phyloP scores from a whole-genome alignment of 1,140 invertebrate species.

The Lucilia cuprina region DNA sequence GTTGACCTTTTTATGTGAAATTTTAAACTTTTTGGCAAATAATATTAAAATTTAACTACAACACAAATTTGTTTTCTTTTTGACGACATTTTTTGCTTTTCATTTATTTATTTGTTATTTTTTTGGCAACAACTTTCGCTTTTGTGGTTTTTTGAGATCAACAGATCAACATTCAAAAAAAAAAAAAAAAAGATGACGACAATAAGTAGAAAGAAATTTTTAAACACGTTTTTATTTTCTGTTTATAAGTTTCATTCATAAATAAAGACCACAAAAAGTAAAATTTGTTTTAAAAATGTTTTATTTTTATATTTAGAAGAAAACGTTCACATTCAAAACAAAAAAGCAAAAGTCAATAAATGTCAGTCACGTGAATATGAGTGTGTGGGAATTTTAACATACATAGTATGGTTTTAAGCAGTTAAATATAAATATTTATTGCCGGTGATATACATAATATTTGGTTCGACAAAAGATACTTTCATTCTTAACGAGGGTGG shows the following conservation, averaged over 20 bases:
- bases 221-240: neutral
- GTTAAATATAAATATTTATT: neutral
- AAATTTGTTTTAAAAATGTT: no score
- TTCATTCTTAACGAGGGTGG: neutral
- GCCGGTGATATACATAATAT: neutral
- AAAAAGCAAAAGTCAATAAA: neutral
- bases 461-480: neutral
- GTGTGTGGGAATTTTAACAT: neutral
- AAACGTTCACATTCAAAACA: neutral
- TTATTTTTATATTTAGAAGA: no score
- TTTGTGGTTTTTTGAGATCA: neutral
- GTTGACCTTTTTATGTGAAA: neutral
- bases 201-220: neutral
- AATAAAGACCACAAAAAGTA: no score
- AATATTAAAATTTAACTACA: neutral
- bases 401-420: neutral
- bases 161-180: neutral
- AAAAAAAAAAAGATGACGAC: neutral
- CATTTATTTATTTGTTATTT: neutral
- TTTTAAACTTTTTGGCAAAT: neutral
- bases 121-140: neutral
- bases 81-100: neutral
- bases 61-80: neutral
- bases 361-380: neutral
- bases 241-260: no score